These are phyloP conservation scores for Callosobruchus maculatus DNA, from an alignment of 2,888 invertebrate genomes.

Conservation along the genomic window DNA sequence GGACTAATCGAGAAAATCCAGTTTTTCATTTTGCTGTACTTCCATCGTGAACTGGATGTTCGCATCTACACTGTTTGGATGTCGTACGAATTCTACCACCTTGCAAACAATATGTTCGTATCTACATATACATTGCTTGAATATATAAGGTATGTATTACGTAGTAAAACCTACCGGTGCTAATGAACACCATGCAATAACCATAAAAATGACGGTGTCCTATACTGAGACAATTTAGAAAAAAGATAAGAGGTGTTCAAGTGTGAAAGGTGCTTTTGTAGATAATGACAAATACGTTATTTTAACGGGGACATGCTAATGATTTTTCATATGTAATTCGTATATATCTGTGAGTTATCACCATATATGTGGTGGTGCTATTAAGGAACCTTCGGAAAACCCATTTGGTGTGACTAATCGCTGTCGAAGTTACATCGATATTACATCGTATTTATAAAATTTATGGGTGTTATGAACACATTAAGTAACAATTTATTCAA, in stretches of 20 bases:
- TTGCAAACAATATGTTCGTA: too few species aligned
- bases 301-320: not conserved
- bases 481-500: not conserved
- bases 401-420: not conserved
- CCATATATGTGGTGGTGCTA: not conserved
- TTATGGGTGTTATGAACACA: not conserved
- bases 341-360: not conserved
- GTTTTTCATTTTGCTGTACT: too few species aligned
- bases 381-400: not conserved
- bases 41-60: too few species aligned
- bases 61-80: too few species aligned
- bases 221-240: not conserved
- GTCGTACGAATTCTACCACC: too few species aligned
- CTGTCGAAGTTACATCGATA: not conserved
- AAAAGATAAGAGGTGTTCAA: not conserved
- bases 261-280: not conserved
- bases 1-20: too few species aligned
- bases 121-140: not conserved
- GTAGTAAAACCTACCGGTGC: not conserved
- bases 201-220: not conserved
- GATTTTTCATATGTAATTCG: not conserved
- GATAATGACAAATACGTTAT: not conserved
- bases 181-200: not conserved
- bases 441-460: not conserved
- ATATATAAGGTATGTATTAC: not conserved